Conservation (phyloP, 92 coral and sea anemone genomes). For the Siderastrea siderea region DNA sequence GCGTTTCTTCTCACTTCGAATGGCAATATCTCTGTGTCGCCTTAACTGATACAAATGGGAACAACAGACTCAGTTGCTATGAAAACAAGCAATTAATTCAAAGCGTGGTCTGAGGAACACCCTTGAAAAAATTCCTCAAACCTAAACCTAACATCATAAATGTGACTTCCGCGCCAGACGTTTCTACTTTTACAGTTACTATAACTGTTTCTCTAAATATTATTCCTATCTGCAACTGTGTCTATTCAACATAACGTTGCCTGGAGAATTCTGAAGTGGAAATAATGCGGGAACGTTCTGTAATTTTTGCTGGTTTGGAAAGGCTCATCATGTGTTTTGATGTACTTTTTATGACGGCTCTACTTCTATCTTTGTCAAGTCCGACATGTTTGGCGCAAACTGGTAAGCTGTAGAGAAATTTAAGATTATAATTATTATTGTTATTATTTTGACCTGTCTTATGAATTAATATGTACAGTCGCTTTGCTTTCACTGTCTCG, state of each 20-base stretch:
- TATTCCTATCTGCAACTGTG: not conserved
- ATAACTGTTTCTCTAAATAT: not conserved
- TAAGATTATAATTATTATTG: not conserved
- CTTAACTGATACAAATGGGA: constrained; percentile 1
- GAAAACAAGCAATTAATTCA: constrained; percentile 10
- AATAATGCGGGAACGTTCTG: not conserved
- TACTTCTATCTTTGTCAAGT: not conserved
- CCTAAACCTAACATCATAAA: not conserved
- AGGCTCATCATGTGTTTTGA: not conserved
- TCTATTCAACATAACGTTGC: not conserved
- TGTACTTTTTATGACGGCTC: not conserved
- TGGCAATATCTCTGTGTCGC: constrained; percentile 16
- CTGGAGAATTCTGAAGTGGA: not conserved
- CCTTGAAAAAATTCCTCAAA: not conserved
- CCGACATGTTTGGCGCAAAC: not conserved
- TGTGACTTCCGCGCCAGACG: not conserved
- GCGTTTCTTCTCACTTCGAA: not conserved
- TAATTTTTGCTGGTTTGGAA: not conserved
- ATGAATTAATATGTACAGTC: not conserved
- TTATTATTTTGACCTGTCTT: not conserved
- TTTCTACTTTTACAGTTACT: not conserved
- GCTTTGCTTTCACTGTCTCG: not conserved
- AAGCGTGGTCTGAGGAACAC: constrained; percentile 14
- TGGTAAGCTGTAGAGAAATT: constrained; percentile 7
- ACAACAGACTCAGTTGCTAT: constrained; percentile 11